Percentiles rank a stretch among this genome's conserved stretches.
These are phyloP conservation scores for Ashinkailepas kermadecensis DNA, from an alignment of 2,888 invertebrate genomes.

Conservation along the genomic window DNA sequence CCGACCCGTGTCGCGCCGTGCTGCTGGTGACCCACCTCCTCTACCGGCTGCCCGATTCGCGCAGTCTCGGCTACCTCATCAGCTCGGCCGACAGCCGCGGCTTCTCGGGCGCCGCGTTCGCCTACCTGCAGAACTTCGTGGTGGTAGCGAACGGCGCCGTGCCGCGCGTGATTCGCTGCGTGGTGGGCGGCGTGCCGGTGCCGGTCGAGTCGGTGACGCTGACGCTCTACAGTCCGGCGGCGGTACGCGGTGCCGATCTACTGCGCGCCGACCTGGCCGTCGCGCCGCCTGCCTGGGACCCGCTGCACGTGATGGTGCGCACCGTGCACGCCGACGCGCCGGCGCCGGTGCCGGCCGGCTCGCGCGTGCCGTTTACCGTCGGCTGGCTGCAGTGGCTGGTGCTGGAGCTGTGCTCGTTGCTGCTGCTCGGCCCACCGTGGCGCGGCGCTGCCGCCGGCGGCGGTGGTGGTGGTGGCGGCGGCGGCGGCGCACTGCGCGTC, in stretches of 20 bases:
- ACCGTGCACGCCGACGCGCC: not conserved
- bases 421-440: slow-evolving; percentile 4
- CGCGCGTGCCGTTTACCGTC: slow-evolving; percentile 6
- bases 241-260: not conserved
- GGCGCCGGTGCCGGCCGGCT: not conserved
- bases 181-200: not conserved
- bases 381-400: slow-evolving; percentile 23
- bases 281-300: not conserved
- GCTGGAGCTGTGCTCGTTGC: slow-evolving; percentile 19
- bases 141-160: not conserved
- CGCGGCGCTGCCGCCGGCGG: not conserved
- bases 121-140: slow-evolving; percentile 6
- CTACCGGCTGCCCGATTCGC: not conserved
- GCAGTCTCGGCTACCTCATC: slow-evolving; percentile 1
- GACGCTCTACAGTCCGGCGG: not conserved
- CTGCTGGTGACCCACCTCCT: not conserved
- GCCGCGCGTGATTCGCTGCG: slow-evolving; percentile 6
- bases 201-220: not conserved
- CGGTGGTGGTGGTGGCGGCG: not conserved
- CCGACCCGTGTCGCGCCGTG: not conserved
- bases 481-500: not conserved
- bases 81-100: not conserved
- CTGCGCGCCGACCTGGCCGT: not conserved
- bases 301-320: slow-evolving; percentile 1
- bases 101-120: not conserved